Evolutionary conservation across 2,797 vertebrate species (phyloP).

Genomic region (Periparus ater): DNA sequence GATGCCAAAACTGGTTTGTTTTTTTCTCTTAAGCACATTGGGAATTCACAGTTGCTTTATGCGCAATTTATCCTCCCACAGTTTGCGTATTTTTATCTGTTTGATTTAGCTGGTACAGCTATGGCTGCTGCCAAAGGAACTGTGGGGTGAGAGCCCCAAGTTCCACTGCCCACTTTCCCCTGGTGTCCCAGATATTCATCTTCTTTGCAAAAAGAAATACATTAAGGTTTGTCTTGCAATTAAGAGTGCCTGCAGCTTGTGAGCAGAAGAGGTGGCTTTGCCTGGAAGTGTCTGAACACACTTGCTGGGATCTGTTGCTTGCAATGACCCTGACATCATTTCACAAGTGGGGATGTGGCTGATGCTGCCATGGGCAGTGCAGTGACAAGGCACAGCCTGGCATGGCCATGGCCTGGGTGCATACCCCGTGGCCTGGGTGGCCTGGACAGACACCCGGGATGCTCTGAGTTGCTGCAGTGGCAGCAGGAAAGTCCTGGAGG

Average conservation of each 20-base stretch:
- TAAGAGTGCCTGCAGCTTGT: background rate
- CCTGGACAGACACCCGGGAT: too few relatives aligned
- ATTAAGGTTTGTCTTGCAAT: background rate
- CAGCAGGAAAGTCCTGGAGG: background rate
- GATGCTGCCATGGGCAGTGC: background rate
- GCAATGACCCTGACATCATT: background rate
- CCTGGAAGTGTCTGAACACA: background rate
- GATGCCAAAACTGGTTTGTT: background rate
- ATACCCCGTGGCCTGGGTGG: accelerated
- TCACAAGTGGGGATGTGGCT: background rate
- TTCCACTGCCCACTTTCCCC: background rate
- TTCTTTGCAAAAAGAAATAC: background rate
- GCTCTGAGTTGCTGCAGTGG: background rate
- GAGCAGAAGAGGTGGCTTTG: background rate
- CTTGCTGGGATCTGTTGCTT: background rate
- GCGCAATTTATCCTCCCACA: background rate
- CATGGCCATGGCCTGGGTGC: background rate
- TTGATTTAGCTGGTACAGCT: background rate
- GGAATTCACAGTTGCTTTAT: background rate
- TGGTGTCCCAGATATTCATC: background rate
- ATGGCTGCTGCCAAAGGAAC: background rate
- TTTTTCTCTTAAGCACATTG: accelerated
- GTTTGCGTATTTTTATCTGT: background rate
- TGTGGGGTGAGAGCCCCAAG: background rate
- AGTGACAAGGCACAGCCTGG: background rate